Evolutionary conservation across 1,140 invertebrate species (phyloP).

Genomic region (Sycophila sp.): DNA sequence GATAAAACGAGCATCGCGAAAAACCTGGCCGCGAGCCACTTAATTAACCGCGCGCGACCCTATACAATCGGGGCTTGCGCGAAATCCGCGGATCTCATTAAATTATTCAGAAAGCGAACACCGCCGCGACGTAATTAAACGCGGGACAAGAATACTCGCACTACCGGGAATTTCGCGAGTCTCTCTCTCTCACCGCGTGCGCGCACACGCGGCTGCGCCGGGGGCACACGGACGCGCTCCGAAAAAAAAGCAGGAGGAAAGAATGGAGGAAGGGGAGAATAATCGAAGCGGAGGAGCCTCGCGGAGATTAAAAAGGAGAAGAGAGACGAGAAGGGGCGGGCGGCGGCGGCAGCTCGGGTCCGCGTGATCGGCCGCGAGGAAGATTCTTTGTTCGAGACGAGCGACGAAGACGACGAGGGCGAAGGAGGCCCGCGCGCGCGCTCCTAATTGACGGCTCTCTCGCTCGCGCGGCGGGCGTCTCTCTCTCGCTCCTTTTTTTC

Average conservation of each 20-base stretch:
- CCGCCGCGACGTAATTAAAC: constrained; percentile 6
- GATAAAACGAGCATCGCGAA: no score
- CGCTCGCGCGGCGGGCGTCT: no score
- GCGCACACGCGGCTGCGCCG: no score
- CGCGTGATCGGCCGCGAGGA: constrained; percentile 21
- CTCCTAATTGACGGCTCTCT: constrained; percentile 57
- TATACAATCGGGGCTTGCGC: no score
- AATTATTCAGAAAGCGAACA: constrained; percentile 22
- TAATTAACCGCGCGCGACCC: constrained; percentile 6
- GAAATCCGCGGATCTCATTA: constrained; percentile 20
- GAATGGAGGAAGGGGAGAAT: background rate
- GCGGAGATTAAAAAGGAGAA: background rate
- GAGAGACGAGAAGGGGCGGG: background rate
- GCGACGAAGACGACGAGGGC: constrained; percentile 38
- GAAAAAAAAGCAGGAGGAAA: constrained; percentile 11
- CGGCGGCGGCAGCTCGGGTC: background rate
- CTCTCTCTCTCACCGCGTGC: no score
- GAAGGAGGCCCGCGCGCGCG: constrained; percentile 41
- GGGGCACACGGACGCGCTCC: no score
- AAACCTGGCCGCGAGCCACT: background rate
- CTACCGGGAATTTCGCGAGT: no score
- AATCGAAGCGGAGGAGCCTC: background rate
- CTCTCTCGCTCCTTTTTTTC: constrained; percentile 33
- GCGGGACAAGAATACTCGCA: no score
- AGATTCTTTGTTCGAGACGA: constrained; percentile 35